Conservation (phyloP, 1,140 invertebrate genomes). For the Papilio polyxenes region DNA sequence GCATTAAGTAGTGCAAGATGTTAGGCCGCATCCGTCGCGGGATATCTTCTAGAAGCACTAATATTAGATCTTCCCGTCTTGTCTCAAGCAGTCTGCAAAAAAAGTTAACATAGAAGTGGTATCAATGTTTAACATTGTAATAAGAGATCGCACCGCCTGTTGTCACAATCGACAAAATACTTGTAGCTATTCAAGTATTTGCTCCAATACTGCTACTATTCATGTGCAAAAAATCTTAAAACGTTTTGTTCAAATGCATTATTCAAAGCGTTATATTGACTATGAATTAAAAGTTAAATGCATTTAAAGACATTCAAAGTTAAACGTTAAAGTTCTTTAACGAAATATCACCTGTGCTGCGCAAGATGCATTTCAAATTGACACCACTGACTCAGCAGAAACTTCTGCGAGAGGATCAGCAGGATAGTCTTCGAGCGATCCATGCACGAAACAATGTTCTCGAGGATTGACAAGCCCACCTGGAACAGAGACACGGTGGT, state of each 20-base stretch:
- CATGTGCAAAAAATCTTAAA: too few relatives aligned
- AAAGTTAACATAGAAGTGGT: neutral
- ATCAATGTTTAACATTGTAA: neutral
- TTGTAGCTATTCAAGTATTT: too few relatives aligned
- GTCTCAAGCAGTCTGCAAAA: constrained; percentile 81
- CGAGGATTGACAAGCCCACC: constrained; percentile 83
- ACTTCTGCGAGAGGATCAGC: constrained; percentile 82
- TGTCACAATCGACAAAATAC: too few relatives aligned
- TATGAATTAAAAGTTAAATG: too few relatives aligned
- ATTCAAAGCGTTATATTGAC: neutral
- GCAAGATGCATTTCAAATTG: constrained; percentile 85
- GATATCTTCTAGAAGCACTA: constrained; percentile 84
- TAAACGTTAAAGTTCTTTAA: too few relatives aligned
- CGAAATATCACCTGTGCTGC: constrained; percentile 80
- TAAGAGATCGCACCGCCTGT: too few relatives aligned
- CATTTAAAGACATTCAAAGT: too few relatives aligned
- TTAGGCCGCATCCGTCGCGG: constrained; percentile 81
- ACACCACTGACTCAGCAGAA: constrained; percentile 84
- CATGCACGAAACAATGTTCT: constrained; percentile 85
- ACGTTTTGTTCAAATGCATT: too few relatives aligned
- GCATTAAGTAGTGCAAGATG: constrained; percentile 83
- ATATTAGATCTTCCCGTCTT: constrained; percentile 81
- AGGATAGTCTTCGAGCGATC: constrained; percentile 82
- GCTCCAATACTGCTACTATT: too few relatives aligned
- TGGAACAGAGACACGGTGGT: constrained; percentile 51